These are phyloP conservation scores for Pseudomyrmex pallidus DNA, from an alignment of 1,140 invertebrate genomes.

Conservation along the genomic window DNA sequence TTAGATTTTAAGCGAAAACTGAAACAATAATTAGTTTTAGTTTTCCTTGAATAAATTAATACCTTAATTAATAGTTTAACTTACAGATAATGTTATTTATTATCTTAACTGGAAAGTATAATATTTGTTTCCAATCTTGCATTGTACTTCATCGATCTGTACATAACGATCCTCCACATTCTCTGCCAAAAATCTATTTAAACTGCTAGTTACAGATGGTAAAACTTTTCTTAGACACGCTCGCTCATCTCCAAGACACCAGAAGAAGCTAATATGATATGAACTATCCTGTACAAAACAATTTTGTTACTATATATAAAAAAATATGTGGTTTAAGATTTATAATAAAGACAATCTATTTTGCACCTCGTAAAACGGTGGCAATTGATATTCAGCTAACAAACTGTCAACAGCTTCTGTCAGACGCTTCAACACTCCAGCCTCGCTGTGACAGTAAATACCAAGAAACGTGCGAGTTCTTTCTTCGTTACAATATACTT, in stretches of 20 bases:
- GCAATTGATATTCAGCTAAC: conserved; percentile 89
- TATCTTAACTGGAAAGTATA: conserved; percentile 78
- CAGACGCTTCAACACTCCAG: conserved; percentile 85
- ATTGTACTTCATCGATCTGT: conserved; percentile 78
- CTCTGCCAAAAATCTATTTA: conserved; percentile 80
- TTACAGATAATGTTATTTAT: not conserved
- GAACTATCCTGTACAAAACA: conserved; percentile 88
- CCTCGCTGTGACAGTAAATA: conserved; percentile 86
- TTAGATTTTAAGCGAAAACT: no score
- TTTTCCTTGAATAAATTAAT: not conserved
- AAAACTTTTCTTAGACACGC: conserved; percentile 83
- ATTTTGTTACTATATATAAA: conserved; percentile 42
- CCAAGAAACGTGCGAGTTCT: conserved; percentile 91
- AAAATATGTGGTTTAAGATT: not conserved
- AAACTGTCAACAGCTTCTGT: conserved; percentile 86
- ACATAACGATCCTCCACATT: conserved; percentile 75
- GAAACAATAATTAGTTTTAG: no score
- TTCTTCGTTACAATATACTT: conserved; percentile 91
- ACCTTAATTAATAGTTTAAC: not conserved
- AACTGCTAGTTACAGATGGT: conserved; percentile 80
- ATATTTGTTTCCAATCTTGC: conserved; percentile 84
- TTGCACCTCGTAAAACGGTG: conserved; percentile 87
- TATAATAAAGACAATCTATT: not conserved
- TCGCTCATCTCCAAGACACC: conserved; percentile 87
- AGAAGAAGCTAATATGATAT: conserved; percentile 89